These are phyloP conservation scores for Chloropsis cyanopogon DNA, from an alignment of 2,113 vertebrate genomes.

Conservation along the genomic window DNA sequence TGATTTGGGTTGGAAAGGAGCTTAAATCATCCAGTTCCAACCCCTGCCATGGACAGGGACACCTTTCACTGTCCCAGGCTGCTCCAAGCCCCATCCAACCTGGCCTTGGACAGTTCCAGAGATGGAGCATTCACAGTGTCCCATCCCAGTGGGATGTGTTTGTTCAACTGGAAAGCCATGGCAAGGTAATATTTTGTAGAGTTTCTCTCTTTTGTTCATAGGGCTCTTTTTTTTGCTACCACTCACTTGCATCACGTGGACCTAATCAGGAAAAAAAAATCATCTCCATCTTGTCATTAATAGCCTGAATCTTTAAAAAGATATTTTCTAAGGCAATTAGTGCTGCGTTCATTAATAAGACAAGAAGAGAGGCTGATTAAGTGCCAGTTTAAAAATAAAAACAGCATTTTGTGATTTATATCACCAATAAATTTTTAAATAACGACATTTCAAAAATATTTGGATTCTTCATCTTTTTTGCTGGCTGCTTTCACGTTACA, in stretches of 20 bases:
- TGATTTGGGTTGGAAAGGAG: not conserved
- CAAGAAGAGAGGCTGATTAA: conserved; percentile 33
- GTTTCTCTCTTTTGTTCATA: not conserved
- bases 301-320: conserved; percentile 22
- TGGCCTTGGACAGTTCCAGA: not conserved
- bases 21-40: not conserved
- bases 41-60: not conserved
- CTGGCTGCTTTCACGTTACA: not conserved
- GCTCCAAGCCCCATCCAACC: accelerated
- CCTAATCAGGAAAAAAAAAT: not conserved
- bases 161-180: not conserved
- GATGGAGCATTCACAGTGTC: accelerated
- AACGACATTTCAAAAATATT: not conserved
- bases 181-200: not conserved
- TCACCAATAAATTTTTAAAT: conserved; percentile 9
- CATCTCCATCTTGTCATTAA: not conserved
- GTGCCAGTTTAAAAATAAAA: conserved; percentile 44
- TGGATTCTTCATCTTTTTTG: not conserved
- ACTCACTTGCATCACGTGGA: not conserved
- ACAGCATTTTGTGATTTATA: not conserved
- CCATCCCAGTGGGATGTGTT: not conserved
- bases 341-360: conserved; percentile 1
- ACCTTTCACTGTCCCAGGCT: not conserved
- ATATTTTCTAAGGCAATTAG: conserved; percentile 13
- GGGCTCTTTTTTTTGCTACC: not conserved